Conservation (phyloP, 2,888 invertebrate genomes). For the Chloromyia formosa region DNA sequence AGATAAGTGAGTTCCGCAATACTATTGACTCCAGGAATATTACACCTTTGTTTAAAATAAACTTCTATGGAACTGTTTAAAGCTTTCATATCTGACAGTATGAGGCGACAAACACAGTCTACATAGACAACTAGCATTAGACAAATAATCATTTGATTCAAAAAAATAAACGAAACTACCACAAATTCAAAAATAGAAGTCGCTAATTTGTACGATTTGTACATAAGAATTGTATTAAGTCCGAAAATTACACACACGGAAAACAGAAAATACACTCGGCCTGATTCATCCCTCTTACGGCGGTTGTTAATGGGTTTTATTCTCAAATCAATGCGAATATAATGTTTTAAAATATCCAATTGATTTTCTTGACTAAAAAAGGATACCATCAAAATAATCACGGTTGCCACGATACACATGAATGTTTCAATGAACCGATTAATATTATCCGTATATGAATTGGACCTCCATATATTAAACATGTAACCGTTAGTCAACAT, state of each 20-base stretch:
- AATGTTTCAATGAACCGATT: constrained; percentile 1
- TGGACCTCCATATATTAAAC: background rate
- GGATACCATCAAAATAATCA: background rate
- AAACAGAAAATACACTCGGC: background rate
- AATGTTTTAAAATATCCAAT: background rate
- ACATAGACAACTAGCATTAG: constrained; percentile 3
- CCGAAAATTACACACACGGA: too few relatives aligned
- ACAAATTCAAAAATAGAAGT: too few relatives aligned
- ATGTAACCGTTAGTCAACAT: background rate
- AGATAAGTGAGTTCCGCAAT: background rate
- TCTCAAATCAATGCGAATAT: background rate
- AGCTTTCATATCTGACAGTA: background rate
- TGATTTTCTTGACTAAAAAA: background rate
- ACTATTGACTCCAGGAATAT: background rate
- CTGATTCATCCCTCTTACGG: background rate
- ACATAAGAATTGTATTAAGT: background rate
- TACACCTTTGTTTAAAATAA: background rate
- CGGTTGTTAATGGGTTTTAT: background rate
- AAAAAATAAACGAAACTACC: background rate
- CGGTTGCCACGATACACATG: background rate
- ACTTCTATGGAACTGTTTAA: background rate
- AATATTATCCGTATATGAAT: background rate
- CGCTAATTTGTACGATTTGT: background rate
- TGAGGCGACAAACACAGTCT: background rate
- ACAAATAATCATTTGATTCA: background rate